Evolutionary conservation across 2,113 vertebrate genomes (phyloP).

Genomic region (Perca schrenkii): DNA sequence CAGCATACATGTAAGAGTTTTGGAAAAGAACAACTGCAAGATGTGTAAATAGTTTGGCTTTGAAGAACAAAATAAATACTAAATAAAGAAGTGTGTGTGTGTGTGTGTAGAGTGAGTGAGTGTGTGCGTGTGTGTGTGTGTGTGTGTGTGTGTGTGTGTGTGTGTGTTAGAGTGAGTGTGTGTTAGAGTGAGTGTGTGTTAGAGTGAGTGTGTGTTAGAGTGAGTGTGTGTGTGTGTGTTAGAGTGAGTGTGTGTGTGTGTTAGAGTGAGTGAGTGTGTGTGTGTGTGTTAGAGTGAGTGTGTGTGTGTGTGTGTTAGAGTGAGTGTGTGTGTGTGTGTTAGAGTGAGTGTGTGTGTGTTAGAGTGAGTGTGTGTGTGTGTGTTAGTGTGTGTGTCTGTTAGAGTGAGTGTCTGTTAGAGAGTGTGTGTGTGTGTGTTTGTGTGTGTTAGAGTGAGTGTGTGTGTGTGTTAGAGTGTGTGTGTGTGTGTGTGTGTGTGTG

Average conservation of each 20-base stretch:
- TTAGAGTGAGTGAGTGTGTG: too few relatives aligned
- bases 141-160: conserved; percentile 45
- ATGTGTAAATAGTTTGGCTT: conserved; percentile 87
- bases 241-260: too few relatives aligned
- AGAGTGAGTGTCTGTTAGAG: too few relatives aligned
- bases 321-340: too few relatives aligned
- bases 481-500: conserved; percentile 44
- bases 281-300: neutral
- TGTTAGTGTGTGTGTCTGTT: too few relatives aligned
- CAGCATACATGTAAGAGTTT: conserved; percentile 66
- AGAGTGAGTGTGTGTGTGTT: too few relatives aligned
- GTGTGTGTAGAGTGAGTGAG: conserved; percentile 64
- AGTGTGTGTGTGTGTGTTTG: neutral
- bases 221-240: neutral
- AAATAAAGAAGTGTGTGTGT: conserved; percentile 71
- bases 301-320: neutral
- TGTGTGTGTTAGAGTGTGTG: conserved; percentile 48
- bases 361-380: too few relatives aligned
- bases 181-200: neutral
- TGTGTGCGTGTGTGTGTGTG: conserved; percentile 46
- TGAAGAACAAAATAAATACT: conserved; percentile 83
- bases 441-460: conserved; percentile 66
- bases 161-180: conserved; percentile 13
- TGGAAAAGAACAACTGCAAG: conserved; percentile 75
- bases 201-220: too few relatives aligned